A percentile compares a stretch with the other conserved stretches of the same genome.
Evolutionary conservation across 2,797 vertebrate species (phyloP).

Genomic region (Gadopsis bispinosus): DNA sequence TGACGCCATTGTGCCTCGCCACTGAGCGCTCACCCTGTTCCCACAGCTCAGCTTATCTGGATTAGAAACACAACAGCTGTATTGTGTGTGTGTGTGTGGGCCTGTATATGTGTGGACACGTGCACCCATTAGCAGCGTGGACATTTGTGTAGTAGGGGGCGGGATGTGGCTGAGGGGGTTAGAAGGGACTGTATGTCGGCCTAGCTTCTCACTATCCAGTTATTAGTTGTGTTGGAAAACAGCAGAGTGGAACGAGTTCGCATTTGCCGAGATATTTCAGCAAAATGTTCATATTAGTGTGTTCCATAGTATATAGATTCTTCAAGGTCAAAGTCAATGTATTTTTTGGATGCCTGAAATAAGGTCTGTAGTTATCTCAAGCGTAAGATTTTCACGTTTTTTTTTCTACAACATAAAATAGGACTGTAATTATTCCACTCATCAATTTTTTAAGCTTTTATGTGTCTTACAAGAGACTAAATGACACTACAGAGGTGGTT

Average conservation of each 20-base stretch:
- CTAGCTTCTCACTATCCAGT: slow-evolving; percentile 67
- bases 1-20: slow-evolving; percentile 82
- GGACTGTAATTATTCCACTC: too few relatives aligned
- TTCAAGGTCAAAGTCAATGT: too few relatives aligned
- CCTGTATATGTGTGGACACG: slow-evolving; percentile 52
- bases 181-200: slow-evolving; percentile 61
- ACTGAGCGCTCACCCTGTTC: slow-evolving; percentile 75
- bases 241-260: slow-evolving; percentile 67
- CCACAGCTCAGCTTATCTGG: slow-evolving; percentile 78
- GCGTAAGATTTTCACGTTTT: too few relatives aligned
- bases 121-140: slow-evolving; percentile 60
- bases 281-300: slow-evolving; percentile 34
- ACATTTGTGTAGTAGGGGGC: slow-evolving; percentile 45
- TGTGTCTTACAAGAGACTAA: too few relatives aligned
- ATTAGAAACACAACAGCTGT: slow-evolving; percentile 85
- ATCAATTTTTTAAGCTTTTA: too few relatives aligned
- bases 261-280: slow-evolving; percentile 62
- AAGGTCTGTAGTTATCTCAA: too few relatives aligned
- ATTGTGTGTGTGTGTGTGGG: slow-evolving; percentile 77
- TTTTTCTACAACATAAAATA: too few relatives aligned
- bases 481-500: too few relatives aligned
- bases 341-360: too few relatives aligned
- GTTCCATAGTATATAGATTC: slow-evolving; percentile 8
- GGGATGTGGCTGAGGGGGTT: slow-evolving; percentile 37
- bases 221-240: slow-evolving; percentile 60